Evolutionary conservation across 2,797 vertebrate genomes (phyloP), one percentile per base, ranked within the genome.

Genomic region (Odontamblyopus rebecca): DNA sequence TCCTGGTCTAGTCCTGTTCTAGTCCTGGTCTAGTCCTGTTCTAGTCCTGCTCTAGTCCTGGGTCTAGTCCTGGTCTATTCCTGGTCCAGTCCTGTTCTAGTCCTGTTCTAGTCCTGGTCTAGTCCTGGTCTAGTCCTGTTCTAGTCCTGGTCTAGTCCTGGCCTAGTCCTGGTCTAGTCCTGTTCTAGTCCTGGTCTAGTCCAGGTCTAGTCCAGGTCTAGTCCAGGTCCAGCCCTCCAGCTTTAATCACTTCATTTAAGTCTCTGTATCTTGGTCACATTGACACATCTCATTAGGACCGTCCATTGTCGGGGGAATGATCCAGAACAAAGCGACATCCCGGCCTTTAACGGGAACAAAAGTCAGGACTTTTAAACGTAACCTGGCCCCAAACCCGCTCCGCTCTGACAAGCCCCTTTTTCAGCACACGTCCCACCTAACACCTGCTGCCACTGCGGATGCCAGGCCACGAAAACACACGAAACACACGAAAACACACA

Each of bases 281-380:
- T 27, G 63, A 65, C 11, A 50, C 38, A 50, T 65, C 26, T 65
- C 63, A 65, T 65, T 50, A 48, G 8, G 63, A 50, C 12, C 9
- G 0, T 3, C 5, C 63, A 51, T 53, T 67, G 64, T 53, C 48
- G 4, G 26, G 26, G 19, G 44, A 67, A 32, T 48, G 44, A 51
- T 18, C 48, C 3, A 5, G n/a, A 29, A 51, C 64, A 67, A 51
- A 67, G 48, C 26, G 26, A 67, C 64, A 67, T 67, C 64, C 48
- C 16, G 19, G 48, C 48, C 9, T 30, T 75, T 67, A 69, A 72
- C 65, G 12, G 16, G 12, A 81, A 91, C 89, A 88, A 87, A 84
- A 88, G 89, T 82, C 74, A 75, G 81, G 60, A 72, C 89, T 88
- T 86, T 84, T 85, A 82, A 73, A 78, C 89, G 89, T 90, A 91